Percentiles rank a stretch among this genome's conserved stretches.
phyloP scores from a whole-genome alignment of 2,888 invertebrate species.

The Limnephilus rhombicus region DNA sequence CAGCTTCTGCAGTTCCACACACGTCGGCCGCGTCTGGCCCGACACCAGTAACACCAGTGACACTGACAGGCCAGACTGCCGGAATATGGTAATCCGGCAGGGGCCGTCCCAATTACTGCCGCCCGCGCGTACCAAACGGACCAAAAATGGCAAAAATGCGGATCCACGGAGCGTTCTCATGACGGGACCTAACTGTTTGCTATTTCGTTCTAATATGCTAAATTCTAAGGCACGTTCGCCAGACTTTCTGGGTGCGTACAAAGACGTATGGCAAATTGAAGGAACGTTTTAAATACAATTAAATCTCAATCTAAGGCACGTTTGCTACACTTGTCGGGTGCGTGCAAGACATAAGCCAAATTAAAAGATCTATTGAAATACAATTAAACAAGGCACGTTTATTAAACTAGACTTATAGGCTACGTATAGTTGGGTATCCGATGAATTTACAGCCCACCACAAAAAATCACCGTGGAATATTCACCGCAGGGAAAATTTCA shows the following conservation, averaged over 20 bases:
- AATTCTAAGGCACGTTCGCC: neutral
- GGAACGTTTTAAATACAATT: no score
- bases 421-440: no score
- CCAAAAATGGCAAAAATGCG: conserved; percentile 25
- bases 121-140: conserved; percentile 10
- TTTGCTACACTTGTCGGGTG: no score
- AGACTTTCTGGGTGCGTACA: neutral
- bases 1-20: conserved; percentile 8
- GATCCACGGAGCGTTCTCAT: conserved; percentile 15
- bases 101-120: conserved; percentile 12
- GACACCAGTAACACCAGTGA: neutral
- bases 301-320: no score
- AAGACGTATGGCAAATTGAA: neutral
- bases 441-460: no score
- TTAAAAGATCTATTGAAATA: neutral
- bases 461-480: no score
- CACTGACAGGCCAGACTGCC: conserved; percentile 4
- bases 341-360: no score
- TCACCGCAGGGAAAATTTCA: no score
- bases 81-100: conserved; percentile 6
- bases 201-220: conserved; percentile 13
- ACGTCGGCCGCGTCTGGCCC: neutral
- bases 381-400: neutral
- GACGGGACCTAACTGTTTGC: neutral
- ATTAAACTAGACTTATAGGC: no score